Base-by-base conservation (phyloP, 2,113 vertebrate genomes). In the Sander lucioperca region DNA sequence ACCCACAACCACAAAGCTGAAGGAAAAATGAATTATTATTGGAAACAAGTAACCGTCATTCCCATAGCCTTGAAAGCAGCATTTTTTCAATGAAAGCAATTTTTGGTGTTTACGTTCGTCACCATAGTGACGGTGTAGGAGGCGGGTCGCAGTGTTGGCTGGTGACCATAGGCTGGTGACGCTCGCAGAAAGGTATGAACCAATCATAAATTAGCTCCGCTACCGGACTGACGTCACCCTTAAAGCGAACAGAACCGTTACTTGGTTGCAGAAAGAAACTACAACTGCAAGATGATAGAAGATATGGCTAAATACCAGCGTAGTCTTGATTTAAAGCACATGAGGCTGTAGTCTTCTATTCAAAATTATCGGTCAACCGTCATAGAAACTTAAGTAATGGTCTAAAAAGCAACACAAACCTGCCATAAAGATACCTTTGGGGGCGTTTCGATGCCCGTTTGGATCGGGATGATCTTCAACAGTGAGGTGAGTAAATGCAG, bases 201-300 rank as follows among this genome's bases (percentile, higher is more conserved):
- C 94, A 95, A 96, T 95, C 90, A 77, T 43, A 33, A 19, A 25
- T 0, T 2, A 36, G 80, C 43, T 77, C 71, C 4, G 50, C 73
- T 59, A 33, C 63, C 53, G 23, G 39, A 57, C 82, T 87, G 91
- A 94, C 95, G 95, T 95, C 94, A 95, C 70, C n/a, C 14, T 96
- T 95, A 95, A 95, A 95, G 94, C 36, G 88, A 89, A 67, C 88
- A 82, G 76, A 25, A 84, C 95, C 91, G 94, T 94, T 94, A 92
- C 90, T 88, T 48, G 85, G 77, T 69, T 51, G 64, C 73, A 43
- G 64, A 86, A 10, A 19, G 89, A 92, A 78, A 89, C 84, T 81
- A 72, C 79, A 84, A 87, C 90, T 80, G 88, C 87, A 48, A 70
- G 51, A 36, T 74, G 77, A 66, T 0, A 2, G 78, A 27, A 69